A percentile compares a stretch with the other conserved stretches of the same genome.
Conservation (phyloP, 2,797 vertebrate genomes). For the Nyctibius grandis region DNA sequence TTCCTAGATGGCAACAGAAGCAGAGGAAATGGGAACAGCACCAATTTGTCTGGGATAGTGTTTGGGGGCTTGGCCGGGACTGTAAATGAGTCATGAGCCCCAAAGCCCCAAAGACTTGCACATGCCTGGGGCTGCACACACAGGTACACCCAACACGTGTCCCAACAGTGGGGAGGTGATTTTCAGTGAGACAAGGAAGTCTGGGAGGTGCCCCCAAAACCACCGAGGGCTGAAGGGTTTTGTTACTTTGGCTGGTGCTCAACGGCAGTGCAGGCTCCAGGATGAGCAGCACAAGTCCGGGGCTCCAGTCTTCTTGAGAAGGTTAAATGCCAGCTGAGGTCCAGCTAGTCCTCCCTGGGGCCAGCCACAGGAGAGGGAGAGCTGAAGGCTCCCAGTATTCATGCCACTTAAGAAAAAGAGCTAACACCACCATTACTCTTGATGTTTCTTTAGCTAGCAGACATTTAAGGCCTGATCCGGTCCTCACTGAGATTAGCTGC, state of each 20-base stretch:
- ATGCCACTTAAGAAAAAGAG: neutral
- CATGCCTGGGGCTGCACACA: neutral
- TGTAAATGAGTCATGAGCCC: rapidly evolving
- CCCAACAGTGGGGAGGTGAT: neutral
- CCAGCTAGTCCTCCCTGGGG: neutral
- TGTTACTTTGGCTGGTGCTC: neutral
- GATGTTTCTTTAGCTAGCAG: neutral
- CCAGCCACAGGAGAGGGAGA: neutral
- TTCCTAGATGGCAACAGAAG: neutral
- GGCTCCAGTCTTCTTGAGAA: neutral
- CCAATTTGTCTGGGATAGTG: neutral
- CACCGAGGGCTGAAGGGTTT: neutral
- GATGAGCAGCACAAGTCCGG: neutral
- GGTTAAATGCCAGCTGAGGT: neutral
- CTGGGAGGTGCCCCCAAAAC: neutral
- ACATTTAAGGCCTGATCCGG: neutral
- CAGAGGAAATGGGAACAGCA: neutral
- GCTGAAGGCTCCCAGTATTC: neutral
- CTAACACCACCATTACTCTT: neutral
- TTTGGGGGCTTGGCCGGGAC: neutral
- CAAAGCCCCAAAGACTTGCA: neutral
- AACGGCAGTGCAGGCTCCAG: neutral
- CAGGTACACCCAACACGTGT: neutral
- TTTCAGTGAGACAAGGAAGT: neutral
- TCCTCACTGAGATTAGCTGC: neutral